Evolutionary conservation across 2,113 vertebrate species (phyloP).

Genomic region (Gnathonemus longibarbis): DNA sequence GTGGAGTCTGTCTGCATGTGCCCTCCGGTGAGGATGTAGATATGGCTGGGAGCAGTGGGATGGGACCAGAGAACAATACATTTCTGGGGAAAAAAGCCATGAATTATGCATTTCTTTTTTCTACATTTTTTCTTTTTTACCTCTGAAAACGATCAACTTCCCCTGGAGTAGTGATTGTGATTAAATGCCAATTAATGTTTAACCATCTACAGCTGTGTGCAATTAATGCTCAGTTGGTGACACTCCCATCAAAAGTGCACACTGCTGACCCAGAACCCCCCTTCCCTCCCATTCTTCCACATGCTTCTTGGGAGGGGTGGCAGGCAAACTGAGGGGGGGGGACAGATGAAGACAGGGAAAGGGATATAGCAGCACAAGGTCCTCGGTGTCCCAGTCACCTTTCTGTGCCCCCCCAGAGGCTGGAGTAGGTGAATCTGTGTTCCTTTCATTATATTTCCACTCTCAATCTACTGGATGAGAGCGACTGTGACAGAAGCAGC

Average conservation of each 20-base stretch:
- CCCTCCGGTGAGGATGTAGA: not conserved
- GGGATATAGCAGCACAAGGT: not conserved
- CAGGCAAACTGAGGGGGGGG: not conserved
- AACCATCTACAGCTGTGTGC: constrained; percentile 14
- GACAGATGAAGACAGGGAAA: not conserved
- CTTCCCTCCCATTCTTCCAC: not conserved
- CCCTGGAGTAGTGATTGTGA: not conserved
- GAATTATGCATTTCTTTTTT: constrained; percentile 6
- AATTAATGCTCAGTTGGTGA: not conserved
- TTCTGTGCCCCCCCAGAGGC: not conserved
- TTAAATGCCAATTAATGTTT: constrained; percentile 18
- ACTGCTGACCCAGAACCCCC: not conserved
- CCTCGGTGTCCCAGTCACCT: not conserved
- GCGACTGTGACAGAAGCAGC: not conserved
- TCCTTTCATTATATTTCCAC: not conserved
- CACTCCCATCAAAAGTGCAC: not conserved
- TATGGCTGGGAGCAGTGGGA: not conserved
- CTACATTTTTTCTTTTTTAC: not conserved
- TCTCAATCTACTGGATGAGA: not conserved
- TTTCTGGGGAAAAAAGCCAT: not conserved
- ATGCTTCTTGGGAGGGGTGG: constrained; percentile 11
- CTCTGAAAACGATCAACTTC: not conserved
- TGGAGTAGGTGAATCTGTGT: not conserved
- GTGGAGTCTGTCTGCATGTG: not conserved
- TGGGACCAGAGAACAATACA: not conserved